These are phyloP conservation scores for Pogonophryne albipinna DNA, from an alignment of 2,797 vertebrate genomes.

Conservation along the genomic window DNA sequence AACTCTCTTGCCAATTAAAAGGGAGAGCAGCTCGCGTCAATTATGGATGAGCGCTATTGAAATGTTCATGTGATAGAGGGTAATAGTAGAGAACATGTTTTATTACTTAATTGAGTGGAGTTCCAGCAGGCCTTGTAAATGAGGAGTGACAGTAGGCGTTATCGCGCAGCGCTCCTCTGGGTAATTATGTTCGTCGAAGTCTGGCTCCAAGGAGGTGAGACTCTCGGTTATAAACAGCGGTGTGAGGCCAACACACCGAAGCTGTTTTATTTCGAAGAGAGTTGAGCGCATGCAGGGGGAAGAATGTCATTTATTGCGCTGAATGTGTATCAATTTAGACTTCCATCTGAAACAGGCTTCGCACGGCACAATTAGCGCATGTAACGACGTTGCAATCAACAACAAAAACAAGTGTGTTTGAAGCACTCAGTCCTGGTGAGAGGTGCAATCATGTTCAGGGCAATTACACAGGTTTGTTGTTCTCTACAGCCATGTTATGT, in stretches of 20 bases:
- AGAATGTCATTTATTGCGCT: conserved; percentile 49
- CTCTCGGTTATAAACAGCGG: conserved; percentile 65
- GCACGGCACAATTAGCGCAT: conserved; percentile 71
- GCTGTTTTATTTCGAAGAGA: conserved; percentile 49
- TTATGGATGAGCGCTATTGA: conserved; percentile 72
- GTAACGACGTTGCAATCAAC: conserved; percentile 79
- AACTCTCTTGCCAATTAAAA: conserved; percentile 69
- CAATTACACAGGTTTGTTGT: conserved; percentile 84
- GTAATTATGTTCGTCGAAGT: conserved; percentile 78
- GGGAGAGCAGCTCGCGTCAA: conserved; percentile 62
- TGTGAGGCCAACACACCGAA: conserved; percentile 33
- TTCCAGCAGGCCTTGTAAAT: conserved; percentile 80
- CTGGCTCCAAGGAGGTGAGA: conserved; percentile 71
- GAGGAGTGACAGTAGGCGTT: conserved; percentile 81
- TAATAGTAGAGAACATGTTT: conserved; percentile 77
- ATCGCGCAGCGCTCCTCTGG: conserved; percentile 72
- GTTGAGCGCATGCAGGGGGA: conserved; percentile 8
- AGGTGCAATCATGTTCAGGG: conserved; percentile 83
- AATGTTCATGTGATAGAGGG: conserved; percentile 71
- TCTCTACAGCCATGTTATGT: conserved; percentile 77
- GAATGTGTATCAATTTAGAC: conserved; percentile 58
- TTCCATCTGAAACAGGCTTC: conserved; percentile 61
- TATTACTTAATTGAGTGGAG: conserved; percentile 79
- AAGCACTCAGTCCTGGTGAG: conserved; percentile 79
- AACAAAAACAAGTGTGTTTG: conserved; percentile 79